Evolutionary conservation across 1,140 invertebrate species (phyloP), one percentile per base, ranked within the genome.

Genomic region (Drosophila orosa): DNA sequence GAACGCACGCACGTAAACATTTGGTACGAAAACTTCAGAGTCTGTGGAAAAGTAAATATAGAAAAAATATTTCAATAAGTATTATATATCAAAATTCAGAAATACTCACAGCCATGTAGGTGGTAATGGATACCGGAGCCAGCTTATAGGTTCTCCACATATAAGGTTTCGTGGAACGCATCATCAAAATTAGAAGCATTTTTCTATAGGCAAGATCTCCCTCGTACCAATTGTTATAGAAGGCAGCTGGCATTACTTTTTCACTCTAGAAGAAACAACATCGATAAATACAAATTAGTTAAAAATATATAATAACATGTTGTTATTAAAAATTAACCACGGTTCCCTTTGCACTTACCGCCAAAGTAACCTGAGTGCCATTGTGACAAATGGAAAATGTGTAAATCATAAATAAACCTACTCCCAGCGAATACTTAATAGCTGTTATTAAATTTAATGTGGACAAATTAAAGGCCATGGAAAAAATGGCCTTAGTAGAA

Each of bases 211-310:
- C 58, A 6, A 73, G 39, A 54, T 83, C 60, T 0, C 89, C 89
- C 5, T 90, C 89, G 56, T 91, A 89, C 89, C 89, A 91, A n/a
- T 91, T 91, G 12, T 76, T 82, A 40, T 85, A 80, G 17, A 90
- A 89, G 5, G 89, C 83, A 5, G 89, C 89, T 0, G 65, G 55
- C 47, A 80, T 7, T 12, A 91, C 19, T 59, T 85, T 82, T n/a
- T 62, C 73, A 25, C 80, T 90, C 87, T 90, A 3, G 3, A 61
- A 44, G 37, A 6, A 12, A n/a, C 3, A 35, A n/a, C 27, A 9
- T 3, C 10, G 0, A 12, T 10, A 3, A 45, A 29, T 22, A 27
- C 0, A 0, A n/a, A 17, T 17, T 3, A 58, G 1, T 15, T 56
- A 0, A 15, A n/a, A 24, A 31, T 5, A 17, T n/a, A 7, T 12